Conservation (phyloP, 2,888 invertebrate genomes). For the Diarsia rubi region DNA sequence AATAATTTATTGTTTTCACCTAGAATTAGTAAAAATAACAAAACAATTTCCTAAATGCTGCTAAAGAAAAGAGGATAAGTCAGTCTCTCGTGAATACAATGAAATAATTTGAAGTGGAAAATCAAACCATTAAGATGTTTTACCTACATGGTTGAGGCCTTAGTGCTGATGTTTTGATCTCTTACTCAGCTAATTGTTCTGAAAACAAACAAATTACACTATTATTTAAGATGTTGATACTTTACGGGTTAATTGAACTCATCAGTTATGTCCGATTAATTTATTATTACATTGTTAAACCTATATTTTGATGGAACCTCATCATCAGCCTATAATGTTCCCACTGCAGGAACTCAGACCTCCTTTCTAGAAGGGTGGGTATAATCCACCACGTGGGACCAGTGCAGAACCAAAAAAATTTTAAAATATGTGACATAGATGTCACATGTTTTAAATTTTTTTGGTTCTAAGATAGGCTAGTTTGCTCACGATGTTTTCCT, state of each 20-base stretch:
- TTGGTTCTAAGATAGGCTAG: too few relatives aligned
- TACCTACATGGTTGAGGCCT: constrained; percentile 75
- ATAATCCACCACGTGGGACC: too few relatives aligned
- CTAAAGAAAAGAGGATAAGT: constrained; percentile 87
- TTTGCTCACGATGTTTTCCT: too few relatives aligned
- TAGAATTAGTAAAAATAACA: constrained; percentile 81
- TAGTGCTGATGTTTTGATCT: constrained; percentile 54
- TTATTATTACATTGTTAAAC: not conserved
- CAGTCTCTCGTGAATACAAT: constrained; percentile 88
- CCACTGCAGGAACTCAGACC: too few relatives aligned
- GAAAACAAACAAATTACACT: constrained; percentile 64
- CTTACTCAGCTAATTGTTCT: constrained; percentile 84
- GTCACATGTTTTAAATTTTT: too few relatives aligned
- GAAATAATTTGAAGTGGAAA: constrained; percentile 82
- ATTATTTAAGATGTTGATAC: not conserved
- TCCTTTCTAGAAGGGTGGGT: too few relatives aligned
- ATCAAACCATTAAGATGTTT: constrained; percentile 83
- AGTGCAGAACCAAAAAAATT: too few relatives aligned
- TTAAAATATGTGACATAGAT: too few relatives aligned
- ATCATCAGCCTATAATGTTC: too few relatives aligned
- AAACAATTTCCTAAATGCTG: constrained; percentile 88
- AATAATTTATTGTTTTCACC: constrained; percentile 73
- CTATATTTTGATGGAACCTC: not conserved
- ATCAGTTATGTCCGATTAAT: not conserved
- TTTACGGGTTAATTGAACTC: not conserved